Evolutionary conservation across 2,888 invertebrate genomes (phyloP).

Genomic region (Scelioninae gen. 2): DNA sequence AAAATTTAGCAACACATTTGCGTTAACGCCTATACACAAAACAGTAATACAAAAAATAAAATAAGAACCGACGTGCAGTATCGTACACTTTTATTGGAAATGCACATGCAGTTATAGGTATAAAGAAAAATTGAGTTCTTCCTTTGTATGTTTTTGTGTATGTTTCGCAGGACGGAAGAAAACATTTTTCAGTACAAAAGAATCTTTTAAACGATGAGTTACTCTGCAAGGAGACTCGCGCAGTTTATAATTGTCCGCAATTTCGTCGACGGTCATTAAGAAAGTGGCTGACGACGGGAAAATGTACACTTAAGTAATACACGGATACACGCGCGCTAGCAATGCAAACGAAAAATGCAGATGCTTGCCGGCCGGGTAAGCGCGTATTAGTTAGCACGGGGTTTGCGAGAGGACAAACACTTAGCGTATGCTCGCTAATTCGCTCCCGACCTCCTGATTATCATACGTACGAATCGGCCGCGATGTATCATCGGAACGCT

Average conservation of each 20-base stretch:
- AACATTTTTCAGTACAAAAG: conserved; percentile 58
- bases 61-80: conserved; percentile 52
- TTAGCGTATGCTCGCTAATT: conserved; percentile 69
- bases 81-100: conserved; percentile 56
- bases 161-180: conserved; percentile 52
- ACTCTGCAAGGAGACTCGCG: conserved; percentile 48
- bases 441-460: too few relatives aligned
- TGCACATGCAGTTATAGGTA: conserved; percentile 24
- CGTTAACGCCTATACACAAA: too few relatives aligned
- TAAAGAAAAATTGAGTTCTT: conserved; percentile 56
- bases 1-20: too few relatives aligned
- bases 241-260: conserved; percentile 60
- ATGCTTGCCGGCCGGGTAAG: conserved; percentile 46
- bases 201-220: conserved; percentile 60
- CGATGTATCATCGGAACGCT: too few relatives aligned
- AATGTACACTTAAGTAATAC: conserved; percentile 31
- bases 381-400: conserved; percentile 71
- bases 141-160: conserved; percentile 54
- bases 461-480: too few relatives aligned
- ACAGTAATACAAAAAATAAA: conserved; percentile 52
- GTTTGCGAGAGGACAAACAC: conserved; percentile 70
- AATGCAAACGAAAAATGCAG: conserved; percentile 47
- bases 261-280: conserved; percentile 61
- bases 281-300: conserved; percentile 56
- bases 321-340: conserved; percentile 40